Percentiles rank a stretch among this genome's conserved stretches.
Evolutionary conservation across 2,113 vertebrate species (phyloP).

Genomic region (Oreochromis aureus): DNA sequence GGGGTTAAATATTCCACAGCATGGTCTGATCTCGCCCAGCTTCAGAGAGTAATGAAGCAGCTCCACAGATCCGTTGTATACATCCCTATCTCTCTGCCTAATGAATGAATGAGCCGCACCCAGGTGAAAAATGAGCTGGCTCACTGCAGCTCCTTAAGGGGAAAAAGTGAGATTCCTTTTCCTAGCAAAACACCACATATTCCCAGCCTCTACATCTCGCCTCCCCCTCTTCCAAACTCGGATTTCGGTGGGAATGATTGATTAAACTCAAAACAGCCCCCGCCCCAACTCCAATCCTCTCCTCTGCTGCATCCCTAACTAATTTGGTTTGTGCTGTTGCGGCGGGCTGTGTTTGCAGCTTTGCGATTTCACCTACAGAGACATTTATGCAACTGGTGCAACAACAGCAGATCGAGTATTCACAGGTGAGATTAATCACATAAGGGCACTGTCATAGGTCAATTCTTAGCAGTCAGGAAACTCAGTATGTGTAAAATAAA

Average conservation of each 20-base stretch:
- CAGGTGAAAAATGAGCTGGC: constrained; percentile 53
- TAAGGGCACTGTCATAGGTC: neutral
- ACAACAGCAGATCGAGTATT: neutral
- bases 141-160: constrained; percentile 10
- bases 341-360: neutral
- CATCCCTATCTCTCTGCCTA: constrained; percentile 31
- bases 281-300: neutral
- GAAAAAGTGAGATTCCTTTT: neutral
- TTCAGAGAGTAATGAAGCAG: constrained; percentile 56
- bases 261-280: constrained; percentile 36
- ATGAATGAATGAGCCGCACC: constrained; percentile 46
- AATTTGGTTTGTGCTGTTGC: constrained; percentile 33
- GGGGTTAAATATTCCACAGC: constrained; percentile 16
- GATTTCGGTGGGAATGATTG: constrained; percentile 48
- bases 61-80: constrained; percentile 4
- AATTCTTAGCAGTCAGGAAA: neutral
- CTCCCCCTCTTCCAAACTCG: neutral
- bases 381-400: neutral
- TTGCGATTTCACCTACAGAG: neutral
- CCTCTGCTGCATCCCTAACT: constrained; percentile 14
- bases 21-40: neutral
- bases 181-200: neutral
- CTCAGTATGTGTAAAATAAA: neutral
- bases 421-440: neutral
- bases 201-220: neutral